Evolutionary conservation across 2,888 invertebrate species (phyloP), one percentile per base, ranked within the genome.

Genomic region (Lithophane semibrunnea): DNA sequence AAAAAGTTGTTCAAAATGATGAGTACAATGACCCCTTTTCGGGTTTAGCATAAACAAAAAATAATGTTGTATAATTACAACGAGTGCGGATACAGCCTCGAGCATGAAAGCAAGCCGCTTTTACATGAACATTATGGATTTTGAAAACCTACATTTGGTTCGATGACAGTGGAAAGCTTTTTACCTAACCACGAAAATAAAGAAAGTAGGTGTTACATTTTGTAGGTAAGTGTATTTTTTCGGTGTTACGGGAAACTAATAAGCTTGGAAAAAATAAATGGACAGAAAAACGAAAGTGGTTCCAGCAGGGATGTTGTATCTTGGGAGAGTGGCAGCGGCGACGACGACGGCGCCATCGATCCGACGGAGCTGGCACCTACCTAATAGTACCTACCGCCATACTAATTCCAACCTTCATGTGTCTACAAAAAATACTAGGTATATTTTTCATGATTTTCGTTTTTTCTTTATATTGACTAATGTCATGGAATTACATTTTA

Each of bases 291-390:
- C 70, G 76, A 88, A 89, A 88, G 82, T 88, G 80, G 86, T 66
- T 75, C 84, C 83, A 85, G 79, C 83, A 77, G 80, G 80, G 83
- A 78, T 80, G 84, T 88, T 87, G 85, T 89, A 86, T 88, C 85
- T 85, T 68, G 63, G 29, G 63, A 77, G 79, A 82, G 69, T 71
- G 75, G 83, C 47, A 65, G 37, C 44, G 80, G 66, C 44, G 72
- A 66, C 81, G 80, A 73, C 80, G 84, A 73, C 63, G 88, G 80
- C 88, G 85, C 78, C 88, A 88, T 88, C 86, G 86, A 87, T 83
- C 82, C 75, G 77, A 3, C 64, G 60, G 61, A 37, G 61, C 78
- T 63, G 66, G 58, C 64, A 70, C 44, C 68, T 78, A 80, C 54
- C 54, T 56, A 37, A 37, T 37, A 13, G 44, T 77, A 77, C 77